Conservation (phyloP, 23 tunicate genomes). For the Halocynthia roretzi region DNA sequence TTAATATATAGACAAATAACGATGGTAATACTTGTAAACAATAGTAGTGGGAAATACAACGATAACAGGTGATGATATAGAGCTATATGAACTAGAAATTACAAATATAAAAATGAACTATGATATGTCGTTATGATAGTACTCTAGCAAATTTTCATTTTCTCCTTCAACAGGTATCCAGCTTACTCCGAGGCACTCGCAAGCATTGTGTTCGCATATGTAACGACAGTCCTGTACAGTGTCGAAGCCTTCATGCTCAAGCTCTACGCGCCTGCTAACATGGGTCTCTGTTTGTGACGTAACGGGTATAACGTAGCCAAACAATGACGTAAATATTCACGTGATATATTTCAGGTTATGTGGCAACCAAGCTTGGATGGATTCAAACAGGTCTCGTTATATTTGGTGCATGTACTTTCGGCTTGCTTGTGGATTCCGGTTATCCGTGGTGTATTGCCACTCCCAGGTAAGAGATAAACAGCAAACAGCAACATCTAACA, state of each 20-base stretch:
- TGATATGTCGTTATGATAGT: no score
- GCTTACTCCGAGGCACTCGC: conserved; percentile 33
- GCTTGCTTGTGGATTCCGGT: conserved; percentile 57
- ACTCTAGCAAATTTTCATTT: not conserved
- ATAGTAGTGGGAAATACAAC: no score
- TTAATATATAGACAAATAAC: no score
- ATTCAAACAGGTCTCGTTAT: conserved; percentile 43
- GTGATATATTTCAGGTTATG: conserved; percentile 34
- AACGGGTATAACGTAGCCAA: not conserved
- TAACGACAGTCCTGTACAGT: conserved; percentile 30
- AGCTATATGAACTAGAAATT: no score
- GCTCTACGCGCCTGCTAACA: conserved; percentile 63
- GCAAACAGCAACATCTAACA: not conserved
- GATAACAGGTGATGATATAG: no score
- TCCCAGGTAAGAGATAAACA: not conserved
- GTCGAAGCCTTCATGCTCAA: conserved; percentile 56
- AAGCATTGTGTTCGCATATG: conserved; percentile 38
- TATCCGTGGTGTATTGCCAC: conserved; percentile 9
- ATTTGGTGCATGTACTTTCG: conserved; percentile 56
- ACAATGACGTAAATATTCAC: not conserved
- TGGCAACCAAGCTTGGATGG: conserved; percentile 77
- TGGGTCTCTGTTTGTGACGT: conserved; percentile 17
- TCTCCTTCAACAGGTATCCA: conserved; percentile 6
- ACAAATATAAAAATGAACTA: no score
- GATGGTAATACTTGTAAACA: no score